Conservation (phyloP, 2,113 vertebrate genomes). For the Alligator mississippiensis region DNA sequence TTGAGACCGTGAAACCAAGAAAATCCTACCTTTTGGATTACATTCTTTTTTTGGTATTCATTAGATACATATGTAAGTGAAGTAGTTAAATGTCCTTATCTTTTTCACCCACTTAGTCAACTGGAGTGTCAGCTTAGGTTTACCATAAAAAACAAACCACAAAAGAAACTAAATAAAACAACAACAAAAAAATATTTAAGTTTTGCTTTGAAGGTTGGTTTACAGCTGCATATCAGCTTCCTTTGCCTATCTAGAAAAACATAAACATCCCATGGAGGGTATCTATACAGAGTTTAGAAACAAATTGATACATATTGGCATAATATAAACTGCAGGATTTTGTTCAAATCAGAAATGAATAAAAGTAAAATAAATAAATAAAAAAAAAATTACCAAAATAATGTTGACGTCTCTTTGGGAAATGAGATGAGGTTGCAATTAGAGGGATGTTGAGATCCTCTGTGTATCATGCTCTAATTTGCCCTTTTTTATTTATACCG, state of each 20-base stretch:
- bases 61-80: background rate
- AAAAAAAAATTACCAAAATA: background rate
- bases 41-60: background rate
- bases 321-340: background rate
- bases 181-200: background rate
- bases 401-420: background rate
- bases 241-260: background rate
- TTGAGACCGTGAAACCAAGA: background rate
- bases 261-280: background rate
- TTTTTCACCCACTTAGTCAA: background rate
- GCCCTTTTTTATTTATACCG: background rate
- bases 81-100: background rate
- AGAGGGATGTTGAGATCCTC: background rate
- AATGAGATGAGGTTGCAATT: background rate
- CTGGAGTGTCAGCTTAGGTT: background rate
- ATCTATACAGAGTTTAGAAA: background rate
- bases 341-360: background rate
- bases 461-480: too few species aligned
- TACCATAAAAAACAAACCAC: background rate
- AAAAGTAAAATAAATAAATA: background rate
- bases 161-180: too few species aligned
- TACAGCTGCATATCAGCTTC: background rate
- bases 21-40: background rate
- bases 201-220: background rate
- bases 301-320: background rate